phyloP scores from a whole-genome alignment of 2,888 invertebrate genomes.

The Thysanoteuthis rhombus region DNA sequence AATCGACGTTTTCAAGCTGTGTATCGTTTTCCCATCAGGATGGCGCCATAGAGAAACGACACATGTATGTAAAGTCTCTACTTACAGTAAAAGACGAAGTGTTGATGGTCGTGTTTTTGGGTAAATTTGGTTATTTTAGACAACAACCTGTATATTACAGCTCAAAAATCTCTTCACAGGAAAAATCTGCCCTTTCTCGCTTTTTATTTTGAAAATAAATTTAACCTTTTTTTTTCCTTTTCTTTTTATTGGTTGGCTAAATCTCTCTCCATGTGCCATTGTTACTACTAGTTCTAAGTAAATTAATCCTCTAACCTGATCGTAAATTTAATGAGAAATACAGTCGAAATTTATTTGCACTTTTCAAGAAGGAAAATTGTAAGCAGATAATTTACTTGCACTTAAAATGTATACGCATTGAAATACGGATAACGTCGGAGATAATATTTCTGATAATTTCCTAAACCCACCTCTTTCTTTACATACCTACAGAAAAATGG shows the following conservation, averaged over 20 bases:
- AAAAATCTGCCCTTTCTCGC: background rate
- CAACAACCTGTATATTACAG: background rate
- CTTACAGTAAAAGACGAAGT: background rate
- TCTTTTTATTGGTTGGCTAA: background rate
- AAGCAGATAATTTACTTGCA: too few species aligned
- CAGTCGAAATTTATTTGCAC: too few species aligned
- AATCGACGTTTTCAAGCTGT: background rate
- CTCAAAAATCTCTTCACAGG: background rate
- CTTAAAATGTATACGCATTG: too few species aligned
- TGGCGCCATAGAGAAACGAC: background rate
- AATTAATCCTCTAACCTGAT: too few species aligned
- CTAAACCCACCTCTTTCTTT: too few species aligned
- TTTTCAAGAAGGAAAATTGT: too few species aligned
- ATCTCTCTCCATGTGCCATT: background rate
- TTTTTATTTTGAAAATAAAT: background rate
- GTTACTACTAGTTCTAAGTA: background rate
- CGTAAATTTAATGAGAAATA: too few species aligned
- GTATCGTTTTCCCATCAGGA: background rate
- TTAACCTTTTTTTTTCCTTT: background rate
- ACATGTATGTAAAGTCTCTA: too few species aligned
- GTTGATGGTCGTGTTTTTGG: too few species aligned
- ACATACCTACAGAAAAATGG: too few species aligned
- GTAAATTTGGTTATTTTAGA: background rate
- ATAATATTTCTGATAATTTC: too few species aligned
- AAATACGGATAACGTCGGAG: too few species aligned